Conservation (phyloP, 2,113 vertebrate genomes). For the Acanthisitta chloris region DNA sequence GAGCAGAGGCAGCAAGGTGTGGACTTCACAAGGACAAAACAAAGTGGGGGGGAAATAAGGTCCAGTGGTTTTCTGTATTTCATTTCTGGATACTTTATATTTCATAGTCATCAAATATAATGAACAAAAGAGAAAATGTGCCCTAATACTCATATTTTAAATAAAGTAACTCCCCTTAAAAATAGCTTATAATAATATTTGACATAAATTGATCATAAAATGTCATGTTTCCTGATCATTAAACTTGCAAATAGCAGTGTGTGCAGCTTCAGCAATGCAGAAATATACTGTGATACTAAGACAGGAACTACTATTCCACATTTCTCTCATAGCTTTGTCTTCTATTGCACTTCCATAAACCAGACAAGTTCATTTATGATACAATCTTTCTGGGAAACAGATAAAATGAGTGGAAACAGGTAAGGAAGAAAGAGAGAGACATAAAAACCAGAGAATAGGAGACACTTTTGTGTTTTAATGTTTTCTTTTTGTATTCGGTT, state of each 20-base stretch:
- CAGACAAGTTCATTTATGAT: background rate
- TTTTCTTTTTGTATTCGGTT: background rate
- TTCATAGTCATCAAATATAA: background rate
- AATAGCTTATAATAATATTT: background rate
- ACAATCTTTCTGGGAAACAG: background rate
- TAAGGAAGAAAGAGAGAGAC: background rate
- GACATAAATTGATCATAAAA: background rate
- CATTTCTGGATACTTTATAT: background rate
- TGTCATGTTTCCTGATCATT: background rate
- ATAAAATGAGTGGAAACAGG: background rate
- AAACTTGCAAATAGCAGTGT: background rate
- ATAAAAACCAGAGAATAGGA: background rate
- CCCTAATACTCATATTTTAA: background rate
- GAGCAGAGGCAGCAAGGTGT: background rate
- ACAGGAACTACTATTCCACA: background rate
- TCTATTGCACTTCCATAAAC: background rate
- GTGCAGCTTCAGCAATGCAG: background rate
- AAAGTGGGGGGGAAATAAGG: rapidly evolving
- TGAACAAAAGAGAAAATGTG: background rate
- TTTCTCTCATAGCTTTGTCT: background rate
- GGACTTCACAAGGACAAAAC: background rate
- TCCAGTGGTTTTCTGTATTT: background rate
- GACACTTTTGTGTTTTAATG: background rate
- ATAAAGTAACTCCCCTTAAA: background rate
- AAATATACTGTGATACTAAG: background rate